These are phyloP conservation scores for Montipora efflorescens DNA, from an alignment of 64 coral and sea anemone species.

Conservation along the genomic window DNA sequence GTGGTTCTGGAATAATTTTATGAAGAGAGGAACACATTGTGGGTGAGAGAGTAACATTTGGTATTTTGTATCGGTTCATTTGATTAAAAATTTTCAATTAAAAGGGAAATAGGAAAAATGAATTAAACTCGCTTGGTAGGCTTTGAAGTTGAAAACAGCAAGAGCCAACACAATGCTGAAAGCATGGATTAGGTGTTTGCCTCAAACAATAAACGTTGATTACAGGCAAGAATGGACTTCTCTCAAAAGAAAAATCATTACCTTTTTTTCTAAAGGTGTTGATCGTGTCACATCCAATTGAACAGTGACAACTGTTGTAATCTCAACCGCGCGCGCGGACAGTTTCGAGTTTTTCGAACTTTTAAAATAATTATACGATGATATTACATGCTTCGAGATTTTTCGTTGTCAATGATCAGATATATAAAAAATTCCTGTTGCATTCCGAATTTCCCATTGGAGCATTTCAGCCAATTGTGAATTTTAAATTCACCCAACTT, in stretches of 20 bases:
- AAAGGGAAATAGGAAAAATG: slow-evolving; percentile 17
- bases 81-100: slow-evolving; percentile 44
- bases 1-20: background rate
- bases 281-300: background rate
- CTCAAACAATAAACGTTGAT: slow-evolving; percentile 1
- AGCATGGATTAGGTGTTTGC: background rate
- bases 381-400: too few relatives aligned
- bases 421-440: too few relatives aligned
- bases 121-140: background rate
- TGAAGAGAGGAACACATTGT: background rate
- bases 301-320: background rate
- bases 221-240: slow-evolving; percentile 18
- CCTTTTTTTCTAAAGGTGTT: background rate
- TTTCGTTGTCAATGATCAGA: too few relatives aligned
- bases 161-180: slow-evolving; percentile 8
- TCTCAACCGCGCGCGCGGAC: background rate
- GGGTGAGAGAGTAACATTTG: slow-evolving; percentile 43
- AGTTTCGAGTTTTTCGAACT: background rate
- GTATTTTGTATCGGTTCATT: slow-evolving; percentile 11
- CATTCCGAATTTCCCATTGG: too few relatives aligned
- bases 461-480: too few relatives aligned
- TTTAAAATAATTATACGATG: background rate
- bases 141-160: slow-evolving; percentile 24
- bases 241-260: slow-evolving; percentile 6
- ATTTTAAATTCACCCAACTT: too few relatives aligned